Evolutionary conservation across 2,888 invertebrate species (phyloP).

Genomic region (Lamellibrachia columna): DNA sequence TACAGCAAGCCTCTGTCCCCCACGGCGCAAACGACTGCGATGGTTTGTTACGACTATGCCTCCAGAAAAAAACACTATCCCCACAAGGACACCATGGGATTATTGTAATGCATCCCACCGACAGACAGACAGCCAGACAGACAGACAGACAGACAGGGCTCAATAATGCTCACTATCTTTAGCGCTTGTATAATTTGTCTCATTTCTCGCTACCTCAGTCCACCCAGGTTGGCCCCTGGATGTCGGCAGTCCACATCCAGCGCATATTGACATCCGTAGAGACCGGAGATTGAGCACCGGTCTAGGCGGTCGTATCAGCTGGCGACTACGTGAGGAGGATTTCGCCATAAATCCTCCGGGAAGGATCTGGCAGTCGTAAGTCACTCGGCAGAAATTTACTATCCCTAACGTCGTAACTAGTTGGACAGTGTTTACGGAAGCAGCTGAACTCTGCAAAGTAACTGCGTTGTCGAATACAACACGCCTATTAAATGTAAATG

Average conservation of each 20-base stretch:
- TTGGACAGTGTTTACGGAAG: neutral
- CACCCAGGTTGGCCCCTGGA: neutral
- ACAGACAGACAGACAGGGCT: neutral
- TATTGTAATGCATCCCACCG: no score
- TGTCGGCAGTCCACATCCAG: neutral
- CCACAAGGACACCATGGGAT: no score
- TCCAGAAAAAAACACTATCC: no score
- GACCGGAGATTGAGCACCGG: constrained; percentile 7
- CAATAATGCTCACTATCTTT: neutral
- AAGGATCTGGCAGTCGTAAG: neutral
- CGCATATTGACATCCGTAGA: neutral
- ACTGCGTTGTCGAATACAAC: neutral
- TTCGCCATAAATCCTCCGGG: neutral
- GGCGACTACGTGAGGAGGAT: neutral
- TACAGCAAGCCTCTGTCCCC: no score
- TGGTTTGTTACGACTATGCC: no score
- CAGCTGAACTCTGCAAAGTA: neutral
- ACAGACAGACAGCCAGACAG: no score
- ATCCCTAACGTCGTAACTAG: neutral
- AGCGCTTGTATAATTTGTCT: neutral
- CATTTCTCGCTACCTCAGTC: neutral
- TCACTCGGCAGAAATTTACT: neutral
- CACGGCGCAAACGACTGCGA: no score
- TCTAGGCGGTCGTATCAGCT: neutral
- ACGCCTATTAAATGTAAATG: neutral